A percentile compares a stretch with the other conserved stretches of the same genome.
phyloP scores from a whole-genome alignment of 2,797 vertebrate species.

The Potorous gilbertii region DNA sequence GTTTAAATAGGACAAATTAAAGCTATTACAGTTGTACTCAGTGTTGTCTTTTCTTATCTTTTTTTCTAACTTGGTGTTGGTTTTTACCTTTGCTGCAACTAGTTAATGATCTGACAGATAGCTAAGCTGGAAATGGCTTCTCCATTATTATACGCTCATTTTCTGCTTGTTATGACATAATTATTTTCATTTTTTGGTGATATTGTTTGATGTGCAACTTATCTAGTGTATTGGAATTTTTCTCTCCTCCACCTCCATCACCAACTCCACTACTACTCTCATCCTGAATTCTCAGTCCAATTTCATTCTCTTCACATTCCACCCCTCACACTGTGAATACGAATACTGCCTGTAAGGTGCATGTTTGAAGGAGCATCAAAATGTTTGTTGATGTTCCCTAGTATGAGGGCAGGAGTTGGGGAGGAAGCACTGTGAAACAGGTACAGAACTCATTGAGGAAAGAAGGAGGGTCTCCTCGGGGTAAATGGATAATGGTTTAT shows the following conservation, averaged over 20 bases:
- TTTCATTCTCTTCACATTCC: background rate
- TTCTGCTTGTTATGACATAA: background rate
- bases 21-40: background rate
- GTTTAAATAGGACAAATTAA: background rate
- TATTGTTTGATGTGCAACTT: background rate
- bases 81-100: background rate
- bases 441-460: background rate
- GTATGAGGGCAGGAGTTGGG: background rate
- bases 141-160: background rate
- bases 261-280: background rate
- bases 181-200: background rate
- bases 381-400: background rate
- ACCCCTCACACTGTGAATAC: background rate
- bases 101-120: background rate
- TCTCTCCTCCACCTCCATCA: too few relatives aligned
- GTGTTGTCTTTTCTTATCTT: background rate
- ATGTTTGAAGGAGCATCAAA: background rate
- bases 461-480: background rate
- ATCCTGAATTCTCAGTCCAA: background rate
- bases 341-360: background rate
- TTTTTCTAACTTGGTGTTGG: background rate
- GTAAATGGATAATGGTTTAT: background rate
- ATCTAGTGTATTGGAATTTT: background rate
- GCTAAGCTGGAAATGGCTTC: background rate
- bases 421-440: background rate